Evolutionary conservation across 2,797 vertebrate species (phyloP), one percentile per base, ranked within the genome.

Genomic region (Falco concolor): DNA sequence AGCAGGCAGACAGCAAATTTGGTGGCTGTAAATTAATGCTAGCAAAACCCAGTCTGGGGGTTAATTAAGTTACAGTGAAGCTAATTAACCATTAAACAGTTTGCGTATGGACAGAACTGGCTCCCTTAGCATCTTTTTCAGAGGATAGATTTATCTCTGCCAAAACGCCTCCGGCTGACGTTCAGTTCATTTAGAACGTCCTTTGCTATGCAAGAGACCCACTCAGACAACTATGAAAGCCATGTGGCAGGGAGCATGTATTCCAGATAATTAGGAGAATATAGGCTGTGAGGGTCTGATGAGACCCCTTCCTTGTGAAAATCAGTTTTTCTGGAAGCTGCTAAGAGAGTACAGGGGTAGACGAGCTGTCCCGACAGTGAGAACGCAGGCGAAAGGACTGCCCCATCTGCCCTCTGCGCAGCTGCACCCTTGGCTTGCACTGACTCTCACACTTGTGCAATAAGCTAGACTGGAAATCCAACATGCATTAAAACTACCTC

Each of bases 51-150:
- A 61, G 25, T 24, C 22, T 22, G 25, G 65, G 84, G 47, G 23
- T 61, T 69, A 56, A 90, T 54, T 21, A 47, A 12, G 25, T 67
- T 27, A 30, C 24, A 24, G 53, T 4, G 50, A 18, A 54, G 70
- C 44, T 92, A 60, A 95, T 76, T 70, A 94, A 45, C 70, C 78
- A 78, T 22, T 74, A 82, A 52, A 91, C 74, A 73, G 59, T 40
- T 52, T 74, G 70, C 36, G 83, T n/a, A 4, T 9, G 42, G 85
- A 49, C 79, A 88, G 32, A 49, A 36, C 9, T 3, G 25, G 68
- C 32, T 65, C 67, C 67, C 61, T n/a, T 2, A 25, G 23, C 4
- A 7, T 5, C 64, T 57, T 3, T 3, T 69, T 34, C 78, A 73
- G 59, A 1, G 47, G 40, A 49, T 5, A 36, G 53, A 56, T 34